phyloP scores from a whole-genome alignment of 2,113 vertebrate genomes.

The Ciconia maguari region DNA sequence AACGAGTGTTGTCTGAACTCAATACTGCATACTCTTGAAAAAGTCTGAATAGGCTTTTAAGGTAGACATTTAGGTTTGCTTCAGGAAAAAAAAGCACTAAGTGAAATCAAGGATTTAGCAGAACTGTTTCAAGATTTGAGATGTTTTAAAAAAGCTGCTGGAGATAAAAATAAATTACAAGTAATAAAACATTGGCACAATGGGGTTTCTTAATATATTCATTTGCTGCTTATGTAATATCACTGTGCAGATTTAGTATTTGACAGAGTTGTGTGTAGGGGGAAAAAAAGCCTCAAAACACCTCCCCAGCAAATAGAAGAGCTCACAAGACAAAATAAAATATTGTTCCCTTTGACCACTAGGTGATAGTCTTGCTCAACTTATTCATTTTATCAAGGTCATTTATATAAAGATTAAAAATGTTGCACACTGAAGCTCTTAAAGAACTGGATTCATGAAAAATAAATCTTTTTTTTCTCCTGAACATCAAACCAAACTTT shows the following conservation, averaged over 20 bases:
- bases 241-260: background rate
- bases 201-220: background rate
- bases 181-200: background rate
- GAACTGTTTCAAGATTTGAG: background rate
- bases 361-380: constrained; percentile 70
- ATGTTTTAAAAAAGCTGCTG: background rate
- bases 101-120: background rate
- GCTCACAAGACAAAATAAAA: background rate
- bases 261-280: background rate
- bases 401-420: constrained; percentile 72
- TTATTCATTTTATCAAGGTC: constrained; percentile 63
- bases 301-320: background rate
- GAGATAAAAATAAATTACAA: background rate
- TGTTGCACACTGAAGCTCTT: background rate
- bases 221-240: background rate
- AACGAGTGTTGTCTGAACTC: background rate
- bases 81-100: background rate
- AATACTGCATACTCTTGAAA: background rate
- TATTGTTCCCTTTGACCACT: constrained; percentile 39
- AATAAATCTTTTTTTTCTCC: background rate
- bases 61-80: background rate
- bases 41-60: background rate
- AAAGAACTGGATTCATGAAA: constrained; percentile 22
- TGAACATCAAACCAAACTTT: background rate
- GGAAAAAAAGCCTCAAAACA: background rate